Base-by-base conservation (phyloP, 2,888 invertebrate species). In the Thecocarcelia acutangulata region DNA sequence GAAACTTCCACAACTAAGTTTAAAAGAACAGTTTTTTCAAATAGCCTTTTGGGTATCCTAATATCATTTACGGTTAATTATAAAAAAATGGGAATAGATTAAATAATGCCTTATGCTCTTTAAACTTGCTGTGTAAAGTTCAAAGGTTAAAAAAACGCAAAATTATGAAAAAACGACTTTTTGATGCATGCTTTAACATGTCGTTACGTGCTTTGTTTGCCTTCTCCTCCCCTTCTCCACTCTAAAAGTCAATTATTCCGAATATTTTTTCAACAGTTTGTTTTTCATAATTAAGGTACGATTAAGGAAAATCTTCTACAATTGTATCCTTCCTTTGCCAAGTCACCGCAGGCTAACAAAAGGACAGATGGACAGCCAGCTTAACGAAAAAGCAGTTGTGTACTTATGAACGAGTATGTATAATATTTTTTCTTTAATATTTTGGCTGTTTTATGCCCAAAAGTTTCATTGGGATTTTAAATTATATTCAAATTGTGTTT, bases 401-500 rank as follows among this genome's bases (percentile, higher is more conserved):
- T 11, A 9, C 33, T 33, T 33, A 3, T 33, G 33, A n/a, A n/a
- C n/a, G n/a, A n/a, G n/a, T 8, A 9, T 33, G 33, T 9, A 33
- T 9, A 3, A 8, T 33, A 33, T 33, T 33, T 33, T 9, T 24
- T 24, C 3, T 24, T 24, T 2, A 24, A 33, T 8, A 33, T 33
- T 33, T 33, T 9, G 8, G 33, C 15, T 46, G 56, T 33, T 8
- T n/a, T 8, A 21, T 42, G 17, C 0, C 33, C 15, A 64, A 77
- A 72, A 48, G 64, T 72, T 72, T 59, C 72, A 17, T 21, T 59
- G 78, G 72, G 72, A 72, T 66, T 78, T 72, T 13, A 78, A 78
- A 66, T 78, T 72, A 50, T 42, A 64, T 58, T 72, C 50, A 58
- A 78, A 72, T 64, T 78, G 21, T 59, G 52, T 72, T 78, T 72